These are phyloP conservation scores for Mesorhabditis spiculigera DNA, from an alignment of 2,888 invertebrate species.

Conservation along the genomic window DNA sequence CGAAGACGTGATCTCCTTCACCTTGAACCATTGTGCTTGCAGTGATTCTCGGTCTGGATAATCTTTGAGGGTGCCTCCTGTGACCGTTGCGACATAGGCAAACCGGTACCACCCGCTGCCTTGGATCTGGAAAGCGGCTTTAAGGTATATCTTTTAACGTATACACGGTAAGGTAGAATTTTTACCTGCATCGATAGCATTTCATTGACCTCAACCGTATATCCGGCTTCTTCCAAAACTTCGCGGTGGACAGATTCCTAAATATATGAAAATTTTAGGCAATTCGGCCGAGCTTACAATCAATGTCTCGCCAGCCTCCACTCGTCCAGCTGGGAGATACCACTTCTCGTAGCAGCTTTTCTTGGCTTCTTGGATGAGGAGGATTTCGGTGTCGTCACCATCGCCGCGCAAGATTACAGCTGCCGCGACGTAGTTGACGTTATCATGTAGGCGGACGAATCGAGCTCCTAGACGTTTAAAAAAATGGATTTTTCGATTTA, in stretches of 20 bases:
- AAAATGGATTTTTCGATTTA: background rate
- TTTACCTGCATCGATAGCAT: conserved; percentile 32
- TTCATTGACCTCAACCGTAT: conserved; percentile 72
- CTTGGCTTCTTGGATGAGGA: conserved; percentile 97
- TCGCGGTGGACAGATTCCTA: conserved; percentile 80
- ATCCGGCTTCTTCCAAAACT: conserved; percentile 91
- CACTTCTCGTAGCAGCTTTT: conserved; percentile 84
- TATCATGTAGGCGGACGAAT: conserved; percentile 55
- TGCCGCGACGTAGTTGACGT: conserved; percentile 57
- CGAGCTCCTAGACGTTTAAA: conserved; percentile 32
- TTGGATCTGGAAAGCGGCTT: conserved; percentile 73
- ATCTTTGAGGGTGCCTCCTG: conserved; percentile 81
- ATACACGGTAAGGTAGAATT: too few relatives aligned
- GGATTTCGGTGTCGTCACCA: conserved; percentile 44
- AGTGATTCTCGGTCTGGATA: conserved; percentile 66
- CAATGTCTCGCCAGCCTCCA: conserved; percentile 85
- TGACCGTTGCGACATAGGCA: conserved; percentile 66
- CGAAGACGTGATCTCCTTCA: conserved; percentile 36
- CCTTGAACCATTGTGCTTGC: conserved; percentile 45
- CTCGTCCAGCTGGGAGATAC: conserved; percentile 93
- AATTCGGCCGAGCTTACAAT: conserved; percentile 60
- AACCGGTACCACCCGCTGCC: conserved; percentile 89
- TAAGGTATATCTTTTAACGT: background rate
- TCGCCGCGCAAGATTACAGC: conserved; percentile 45
- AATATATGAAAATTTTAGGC: too few relatives aligned